Conservation (phyloP, 1,140 invertebrate genomes). For the Pissodes strobi region DNA sequence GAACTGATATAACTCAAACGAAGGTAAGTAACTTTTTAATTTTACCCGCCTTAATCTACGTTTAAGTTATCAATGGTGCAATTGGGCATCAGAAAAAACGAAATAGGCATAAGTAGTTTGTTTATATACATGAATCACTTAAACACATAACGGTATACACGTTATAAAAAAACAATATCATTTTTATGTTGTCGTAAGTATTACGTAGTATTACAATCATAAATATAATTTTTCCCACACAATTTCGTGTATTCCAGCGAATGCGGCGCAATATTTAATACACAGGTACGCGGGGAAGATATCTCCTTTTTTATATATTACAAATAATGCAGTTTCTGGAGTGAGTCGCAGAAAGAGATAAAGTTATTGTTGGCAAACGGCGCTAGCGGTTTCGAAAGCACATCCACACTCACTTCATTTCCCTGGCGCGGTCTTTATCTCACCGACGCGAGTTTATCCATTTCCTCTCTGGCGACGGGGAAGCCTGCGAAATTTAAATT, state of each 20-base stretch:
- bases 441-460: conserved; percentile 46
- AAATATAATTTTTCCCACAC: conserved; percentile 20
- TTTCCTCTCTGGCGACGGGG: conserved; percentile 38
- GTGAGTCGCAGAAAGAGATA: conserved; percentile 39
- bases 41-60: too few relatives aligned
- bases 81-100: too few relatives aligned
- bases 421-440: conserved; percentile 44
- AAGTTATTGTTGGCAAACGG: conserved; percentile 46
- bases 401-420: conserved; percentile 46
- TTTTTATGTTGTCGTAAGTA: too few relatives aligned
- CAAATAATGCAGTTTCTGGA: conserved; percentile 34
- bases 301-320: conserved; percentile 31
- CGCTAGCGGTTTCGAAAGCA: conserved; percentile 24
- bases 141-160: too few relatives aligned
- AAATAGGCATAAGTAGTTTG: too few relatives aligned
- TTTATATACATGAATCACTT: too few relatives aligned
- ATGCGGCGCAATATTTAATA: conserved; percentile 13
- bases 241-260: conserved; percentile 20
- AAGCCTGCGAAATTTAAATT: conserved; percentile 31
- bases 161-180: too few relatives aligned
- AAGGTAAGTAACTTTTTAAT: too few relatives aligned
- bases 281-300: conserved; percentile 13
- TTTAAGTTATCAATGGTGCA: too few relatives aligned
- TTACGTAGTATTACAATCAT: too few relatives aligned
- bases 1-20: too few relatives aligned